Conservation (phyloP, 2,797 vertebrate species). For the Geotrypetes seraphini region DNA sequence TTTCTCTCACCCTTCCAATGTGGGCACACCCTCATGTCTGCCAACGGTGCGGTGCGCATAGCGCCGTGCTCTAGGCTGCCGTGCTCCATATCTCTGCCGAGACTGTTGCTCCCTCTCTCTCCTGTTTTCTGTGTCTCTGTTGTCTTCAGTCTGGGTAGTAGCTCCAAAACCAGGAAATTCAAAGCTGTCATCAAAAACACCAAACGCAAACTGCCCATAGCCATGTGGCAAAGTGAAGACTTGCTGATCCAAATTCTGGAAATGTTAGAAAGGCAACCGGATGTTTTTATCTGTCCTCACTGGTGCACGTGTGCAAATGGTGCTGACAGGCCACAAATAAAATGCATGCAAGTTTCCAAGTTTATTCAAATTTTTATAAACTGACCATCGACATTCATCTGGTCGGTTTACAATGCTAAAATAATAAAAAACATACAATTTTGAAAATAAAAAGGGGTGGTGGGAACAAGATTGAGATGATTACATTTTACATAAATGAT, state of each 20-base stretch:
- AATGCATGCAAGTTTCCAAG: too few relatives aligned
- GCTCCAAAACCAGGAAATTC: slow-evolving; percentile 68
- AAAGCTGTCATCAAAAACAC: slow-evolving; percentile 87
- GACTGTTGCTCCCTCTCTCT: slow-evolving; percentile 82
- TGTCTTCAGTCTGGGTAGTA: slow-evolving; percentile 64
- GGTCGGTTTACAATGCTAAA: too few relatives aligned
- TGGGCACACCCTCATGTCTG: slow-evolving; percentile 85
- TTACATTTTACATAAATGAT: too few relatives aligned
- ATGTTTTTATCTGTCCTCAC: background rate
- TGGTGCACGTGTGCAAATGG: too few relatives aligned
- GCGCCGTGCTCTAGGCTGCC: slow-evolving; percentile 81
- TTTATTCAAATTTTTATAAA: too few relatives aligned
- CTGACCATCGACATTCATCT: too few relatives aligned
- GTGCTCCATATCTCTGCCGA: slow-evolving; percentile 72
- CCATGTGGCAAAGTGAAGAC: slow-evolving; percentile 82
- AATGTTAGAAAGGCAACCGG: background rate
- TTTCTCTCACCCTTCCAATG: slow-evolving; percentile 86
- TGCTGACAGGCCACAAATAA: too few relatives aligned
- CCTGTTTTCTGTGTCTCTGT: slow-evolving; percentile 75
- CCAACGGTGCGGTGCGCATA: slow-evolving; percentile 69
- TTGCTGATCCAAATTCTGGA: slow-evolving; percentile 76
- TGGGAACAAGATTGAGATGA: too few relatives aligned
- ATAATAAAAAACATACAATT: too few relatives aligned
- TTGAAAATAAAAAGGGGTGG: too few relatives aligned
- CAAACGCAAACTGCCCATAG: slow-evolving; percentile 82